phyloP scores from a whole-genome alignment of 2,797 vertebrate genomes.

The Tokudaia muenninki region DNA sequence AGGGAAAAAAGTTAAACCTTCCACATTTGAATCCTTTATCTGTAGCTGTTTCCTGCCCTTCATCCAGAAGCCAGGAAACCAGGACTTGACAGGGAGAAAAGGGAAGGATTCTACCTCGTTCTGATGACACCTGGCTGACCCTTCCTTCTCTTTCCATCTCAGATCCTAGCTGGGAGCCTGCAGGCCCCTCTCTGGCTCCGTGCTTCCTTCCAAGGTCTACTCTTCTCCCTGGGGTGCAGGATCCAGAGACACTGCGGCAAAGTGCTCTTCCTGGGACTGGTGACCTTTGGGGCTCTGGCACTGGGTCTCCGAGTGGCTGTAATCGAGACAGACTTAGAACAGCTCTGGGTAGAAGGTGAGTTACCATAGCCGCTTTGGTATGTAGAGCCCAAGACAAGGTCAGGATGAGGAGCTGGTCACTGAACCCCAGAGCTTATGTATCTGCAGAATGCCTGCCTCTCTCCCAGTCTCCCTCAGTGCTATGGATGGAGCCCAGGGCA shows the following conservation, averaged over 20 bases:
- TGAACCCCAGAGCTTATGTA: background rate
- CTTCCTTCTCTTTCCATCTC: constrained; percentile 54
- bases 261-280: constrained; percentile 97
- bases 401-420: background rate
- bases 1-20: background rate
- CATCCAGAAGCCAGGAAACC: constrained; percentile 17
- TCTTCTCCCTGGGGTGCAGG: constrained; percentile 97
- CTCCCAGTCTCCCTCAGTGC: background rate
- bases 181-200: constrained; percentile 96
- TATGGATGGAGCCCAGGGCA: background rate
- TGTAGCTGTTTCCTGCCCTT: background rate
- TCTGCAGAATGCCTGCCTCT: background rate
- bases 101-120: background rate
- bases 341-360: constrained; percentile 99
- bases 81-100: constrained; percentile 7
- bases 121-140: constrained; percentile 44
- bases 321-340: constrained; percentile 98
- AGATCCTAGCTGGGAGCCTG: constrained; percentile 74
- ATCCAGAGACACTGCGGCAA: constrained; percentile 99
- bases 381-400: constrained; percentile 1
- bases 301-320: constrained; percentile 96
- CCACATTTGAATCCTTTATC: background rate
- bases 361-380: constrained; percentile 31
- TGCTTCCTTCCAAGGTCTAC: constrained; percentile 96
- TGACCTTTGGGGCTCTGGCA: constrained; percentile 97